Conservation (phyloP, 2,888 invertebrate genomes). For the Mesorhabditis belari region DNA sequence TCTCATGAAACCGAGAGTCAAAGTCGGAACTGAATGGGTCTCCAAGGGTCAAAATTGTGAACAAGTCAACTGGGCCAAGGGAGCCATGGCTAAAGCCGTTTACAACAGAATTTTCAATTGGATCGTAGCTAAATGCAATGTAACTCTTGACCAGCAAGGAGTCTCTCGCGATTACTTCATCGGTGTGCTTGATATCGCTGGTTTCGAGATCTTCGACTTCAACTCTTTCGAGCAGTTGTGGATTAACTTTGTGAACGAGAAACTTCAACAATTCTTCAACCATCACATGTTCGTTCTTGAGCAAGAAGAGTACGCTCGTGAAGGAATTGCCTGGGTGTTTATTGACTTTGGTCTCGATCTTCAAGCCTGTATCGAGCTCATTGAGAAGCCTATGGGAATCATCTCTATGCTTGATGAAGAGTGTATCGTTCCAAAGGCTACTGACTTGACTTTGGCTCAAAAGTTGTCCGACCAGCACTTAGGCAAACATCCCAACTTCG, state of each 20-base stretch:
- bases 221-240: constrained; percentile 95
- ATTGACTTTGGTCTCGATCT: constrained; percentile 96
- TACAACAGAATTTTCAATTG: constrained; percentile 57
- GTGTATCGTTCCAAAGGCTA: constrained; percentile 49
- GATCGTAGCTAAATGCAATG: constrained; percentile 57
- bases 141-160: constrained; percentile 58
- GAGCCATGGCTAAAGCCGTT: constrained; percentile 56
- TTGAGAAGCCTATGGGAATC: constrained; percentile 65
- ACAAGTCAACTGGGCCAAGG: constrained; percentile 52
- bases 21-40: constrained; percentile 57
- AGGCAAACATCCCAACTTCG: constrained; percentile 50
- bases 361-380: constrained; percentile 87
- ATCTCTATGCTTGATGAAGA: constrained; percentile 50
- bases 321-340: constrained; percentile 84
- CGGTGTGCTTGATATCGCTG: constrained; percentile 95
- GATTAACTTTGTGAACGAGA: constrained; percentile 77
- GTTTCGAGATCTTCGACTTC: constrained; percentile 98
- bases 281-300: constrained; percentile 87
- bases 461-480: constrained; percentile 48
- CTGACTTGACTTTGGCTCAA: constrained; percentile 37
- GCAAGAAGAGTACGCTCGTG: constrained; percentile 61
- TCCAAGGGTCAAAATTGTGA: constrained; percentile 58
- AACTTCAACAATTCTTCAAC: constrained; percentile 71
- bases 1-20: constrained; percentile 57
- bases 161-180: constrained; percentile 98